Evolutionary conservation across 2,888 invertebrate genomes (phyloP).

Genomic region (Drosophila hawaiiensis): DNA sequence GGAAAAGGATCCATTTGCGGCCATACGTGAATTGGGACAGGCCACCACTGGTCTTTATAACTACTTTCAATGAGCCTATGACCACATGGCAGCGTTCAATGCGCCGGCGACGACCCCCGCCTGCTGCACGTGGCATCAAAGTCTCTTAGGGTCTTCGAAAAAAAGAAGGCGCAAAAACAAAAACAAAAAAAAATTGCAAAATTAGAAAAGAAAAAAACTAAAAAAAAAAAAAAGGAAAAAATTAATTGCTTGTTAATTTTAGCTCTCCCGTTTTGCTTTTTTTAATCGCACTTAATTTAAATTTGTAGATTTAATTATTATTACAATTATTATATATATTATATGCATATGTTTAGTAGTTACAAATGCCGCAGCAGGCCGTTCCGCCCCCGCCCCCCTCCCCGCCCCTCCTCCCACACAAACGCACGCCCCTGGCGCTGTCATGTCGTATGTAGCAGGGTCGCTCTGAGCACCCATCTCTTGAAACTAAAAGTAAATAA

Average conservation of each 20-base stretch:
- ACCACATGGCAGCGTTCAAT: constrained; percentile 13
- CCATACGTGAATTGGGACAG: constrained; percentile 86
- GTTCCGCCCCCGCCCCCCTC: constrained; percentile 47
- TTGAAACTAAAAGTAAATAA: constrained; percentile 50
- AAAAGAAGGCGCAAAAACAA: constrained; percentile 39
- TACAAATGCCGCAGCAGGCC: constrained; percentile 76
- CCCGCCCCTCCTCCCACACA: neutral
- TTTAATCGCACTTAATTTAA: constrained; percentile 72
- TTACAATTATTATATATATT: constrained; percentile 75
- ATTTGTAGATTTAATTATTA: constrained; percentile 74
- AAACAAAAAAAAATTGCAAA: constrained; percentile 40
- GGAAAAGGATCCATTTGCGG: constrained; percentile 86
- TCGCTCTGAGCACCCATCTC: constrained; percentile 73
- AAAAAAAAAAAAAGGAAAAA: constrained; percentile 28
- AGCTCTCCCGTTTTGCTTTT: constrained; percentile 69
- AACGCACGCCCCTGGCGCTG: constrained; percentile 58
- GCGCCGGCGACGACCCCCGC: constrained; percentile 14
- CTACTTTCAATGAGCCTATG: constrained; percentile 86
- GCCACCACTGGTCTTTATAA: constrained; percentile 86
- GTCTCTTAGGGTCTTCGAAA: constrained; percentile 49
- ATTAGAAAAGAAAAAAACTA: constrained; percentile 38
- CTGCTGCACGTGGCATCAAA: constrained; percentile 63
- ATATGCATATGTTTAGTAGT: constrained; percentile 70
- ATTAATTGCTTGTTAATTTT: constrained; percentile 76
- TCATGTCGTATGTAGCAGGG: constrained; percentile 57